A percentile compares a stretch with the other conserved stretches of the same genome.
Evolutionary conservation across 2,888 invertebrate genomes (phyloP).

Genomic region (Perdita meconis): DNA sequence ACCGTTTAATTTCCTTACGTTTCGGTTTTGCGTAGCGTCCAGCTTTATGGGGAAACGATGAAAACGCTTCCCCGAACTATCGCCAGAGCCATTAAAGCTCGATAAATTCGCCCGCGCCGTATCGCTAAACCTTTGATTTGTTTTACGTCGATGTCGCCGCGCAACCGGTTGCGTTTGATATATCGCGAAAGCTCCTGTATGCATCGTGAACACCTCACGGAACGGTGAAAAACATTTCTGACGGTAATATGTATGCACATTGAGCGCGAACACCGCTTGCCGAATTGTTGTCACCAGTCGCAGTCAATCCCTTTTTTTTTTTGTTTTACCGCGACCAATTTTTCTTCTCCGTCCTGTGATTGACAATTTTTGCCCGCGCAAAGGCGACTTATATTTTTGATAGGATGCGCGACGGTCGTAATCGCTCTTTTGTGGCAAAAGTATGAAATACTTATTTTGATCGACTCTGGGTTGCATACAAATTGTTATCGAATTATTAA

Average conservation of each 20-base stretch:
- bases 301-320: neutral
- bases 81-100: slow-evolving; percentile 26
- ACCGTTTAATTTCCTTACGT: slow-evolving; percentile 13
- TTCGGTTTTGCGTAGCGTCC: neutral
- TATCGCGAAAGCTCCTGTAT: slow-evolving; percentile 10
- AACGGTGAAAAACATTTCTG: slow-evolving; percentile 5
- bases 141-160: slow-evolving; percentile 14
- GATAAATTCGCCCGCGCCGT: slow-evolving; percentile 32
- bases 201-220: neutral
- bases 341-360: neutral
- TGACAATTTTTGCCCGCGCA: too few species aligned
- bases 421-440: too few species aligned
- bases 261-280: neutral
- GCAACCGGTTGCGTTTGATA: slow-evolving; percentile 32
- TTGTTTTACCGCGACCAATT: neutral
- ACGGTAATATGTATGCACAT: neutral
- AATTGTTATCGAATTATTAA: too few species aligned
- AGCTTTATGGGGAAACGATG: slow-evolving; percentile 12
- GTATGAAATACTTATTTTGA: too few species aligned
- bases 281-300: neutral
- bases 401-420: too few species aligned
- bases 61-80: neutral
- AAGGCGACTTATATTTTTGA: too few species aligned
- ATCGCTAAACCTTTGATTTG: slow-evolving; percentile 37
- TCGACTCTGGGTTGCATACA: too few species aligned